Conservation (phyloP, 1,140 invertebrate species). For the Caenorhabditis brenneri region DNA sequence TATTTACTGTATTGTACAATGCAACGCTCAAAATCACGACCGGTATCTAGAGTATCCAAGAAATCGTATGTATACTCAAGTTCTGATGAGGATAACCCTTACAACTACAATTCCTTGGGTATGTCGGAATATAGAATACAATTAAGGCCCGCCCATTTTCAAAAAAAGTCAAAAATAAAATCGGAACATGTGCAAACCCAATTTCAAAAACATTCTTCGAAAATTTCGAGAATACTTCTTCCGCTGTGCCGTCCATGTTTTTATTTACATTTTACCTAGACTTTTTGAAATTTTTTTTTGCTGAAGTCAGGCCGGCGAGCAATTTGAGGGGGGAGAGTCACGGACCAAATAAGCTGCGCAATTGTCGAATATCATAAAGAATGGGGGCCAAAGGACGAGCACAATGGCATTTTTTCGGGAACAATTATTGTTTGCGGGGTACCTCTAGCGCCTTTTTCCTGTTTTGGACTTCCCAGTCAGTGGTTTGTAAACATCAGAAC, state of each 20-base stretch:
- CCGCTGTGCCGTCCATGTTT: neutral
- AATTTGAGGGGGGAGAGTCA: neutral
- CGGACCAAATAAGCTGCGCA: constrained; percentile 17
- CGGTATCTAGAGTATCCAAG: constrained; percentile 31
- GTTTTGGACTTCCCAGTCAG: constrained; percentile 22
- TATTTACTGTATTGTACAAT: constrained; percentile 19
- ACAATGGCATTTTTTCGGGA: constrained; percentile 23
- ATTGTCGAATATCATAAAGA: constrained; percentile 41
- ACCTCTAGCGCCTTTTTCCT: neutral
- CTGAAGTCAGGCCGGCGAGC: neutral
- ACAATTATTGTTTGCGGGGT: constrained; percentile 32
- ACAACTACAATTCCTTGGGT: neutral
- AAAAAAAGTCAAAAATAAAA: neutral
- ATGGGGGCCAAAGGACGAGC: constrained; percentile 39
- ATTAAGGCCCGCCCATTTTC: neutral
- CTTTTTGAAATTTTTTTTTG: neutral
- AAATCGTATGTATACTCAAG: constrained; percentile 21
- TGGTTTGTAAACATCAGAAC: constrained; percentile 29
- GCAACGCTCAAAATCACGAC: constrained; percentile 38
- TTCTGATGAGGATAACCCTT: constrained; percentile 12
- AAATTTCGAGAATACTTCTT: too few relatives aligned
- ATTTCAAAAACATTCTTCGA: neutral
- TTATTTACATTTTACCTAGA: neutral
- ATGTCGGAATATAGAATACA: neutral
- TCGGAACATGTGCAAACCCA: neutral